phyloP scores from a whole-genome alignment of 2,797 vertebrate genomes.

The Trichosurus vulpecula region DNA sequence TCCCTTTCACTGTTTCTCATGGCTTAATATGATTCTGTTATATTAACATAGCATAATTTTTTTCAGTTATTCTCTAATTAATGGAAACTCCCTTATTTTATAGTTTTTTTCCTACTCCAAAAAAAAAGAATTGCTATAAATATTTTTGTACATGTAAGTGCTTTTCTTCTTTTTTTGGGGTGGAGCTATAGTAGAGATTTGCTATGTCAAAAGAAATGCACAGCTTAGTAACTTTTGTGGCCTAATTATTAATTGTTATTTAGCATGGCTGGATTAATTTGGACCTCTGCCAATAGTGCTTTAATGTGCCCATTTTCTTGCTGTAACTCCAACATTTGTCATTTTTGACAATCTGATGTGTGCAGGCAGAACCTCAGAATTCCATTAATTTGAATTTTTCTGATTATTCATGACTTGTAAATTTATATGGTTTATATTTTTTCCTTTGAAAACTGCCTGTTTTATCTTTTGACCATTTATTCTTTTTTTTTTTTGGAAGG shows the following conservation, averaged over 20 bases:
- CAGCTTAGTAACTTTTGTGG: neutral
- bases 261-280: neutral
- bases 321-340: neutral
- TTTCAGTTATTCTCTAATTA: neutral
- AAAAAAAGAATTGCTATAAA: neutral
- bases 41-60: neutral
- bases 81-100: neutral
- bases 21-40: neutral
- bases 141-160: neutral
- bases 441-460: neutral
- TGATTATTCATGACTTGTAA: neutral
- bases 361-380: neutral
- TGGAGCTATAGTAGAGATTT: neutral
- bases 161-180: neutral
- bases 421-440: neutral
- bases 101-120: neutral
- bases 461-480: too few species aligned
- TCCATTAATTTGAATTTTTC: neutral
- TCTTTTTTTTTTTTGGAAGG: too few species aligned
- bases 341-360: neutral
- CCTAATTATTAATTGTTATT: neutral
- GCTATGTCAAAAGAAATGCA: neutral
- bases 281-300: too few species aligned
- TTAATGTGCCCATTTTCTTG: neutral
- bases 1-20: neutral